Evolutionary conservation across 2,797 vertebrate genomes (phyloP).

Genomic region (Anguilla obscura): DNA sequence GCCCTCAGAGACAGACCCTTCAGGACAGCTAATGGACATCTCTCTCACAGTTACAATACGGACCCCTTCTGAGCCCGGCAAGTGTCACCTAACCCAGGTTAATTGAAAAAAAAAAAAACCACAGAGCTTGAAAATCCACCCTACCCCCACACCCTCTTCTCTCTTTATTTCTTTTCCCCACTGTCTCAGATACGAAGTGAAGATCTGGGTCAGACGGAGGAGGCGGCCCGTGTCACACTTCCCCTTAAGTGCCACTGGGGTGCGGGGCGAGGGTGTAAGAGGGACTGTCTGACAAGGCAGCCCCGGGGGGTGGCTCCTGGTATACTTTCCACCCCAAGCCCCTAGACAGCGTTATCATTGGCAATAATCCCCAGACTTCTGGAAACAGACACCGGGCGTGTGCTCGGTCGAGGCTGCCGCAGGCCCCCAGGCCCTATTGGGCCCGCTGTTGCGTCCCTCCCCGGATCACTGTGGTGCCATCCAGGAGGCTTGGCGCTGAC

Average conservation of each 20-base stretch:
- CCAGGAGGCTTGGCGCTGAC: neutral
- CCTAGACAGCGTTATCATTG: neutral
- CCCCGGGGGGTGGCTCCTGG: neutral
- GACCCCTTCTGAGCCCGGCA: conserved; percentile 49
- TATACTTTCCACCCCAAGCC: neutral
- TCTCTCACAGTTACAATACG: conserved; percentile 58
- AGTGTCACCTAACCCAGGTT: conserved; percentile 22
- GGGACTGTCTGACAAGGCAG: neutral
- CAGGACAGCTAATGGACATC: conserved; percentile 61
- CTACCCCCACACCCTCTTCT: conserved; percentile 40
- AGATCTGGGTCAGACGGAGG: conserved; percentile 13
- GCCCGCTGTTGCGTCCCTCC: neutral
- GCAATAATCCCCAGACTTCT: neutral
- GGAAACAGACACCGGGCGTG: neutral
- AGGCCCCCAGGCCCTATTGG: neutral
- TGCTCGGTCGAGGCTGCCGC: neutral
- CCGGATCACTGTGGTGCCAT: neutral
- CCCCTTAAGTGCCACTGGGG: neutral
- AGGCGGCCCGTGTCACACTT: neutral
- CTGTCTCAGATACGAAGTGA: neutral
- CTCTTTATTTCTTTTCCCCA: conserved; percentile 60
- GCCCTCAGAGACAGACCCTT: conserved; percentile 35
- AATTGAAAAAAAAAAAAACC: neutral
- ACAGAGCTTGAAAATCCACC: neutral
- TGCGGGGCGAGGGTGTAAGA: neutral